Conservation (phyloP, 2,797 vertebrate species). For the Paedocypris micromegethes region DNA sequence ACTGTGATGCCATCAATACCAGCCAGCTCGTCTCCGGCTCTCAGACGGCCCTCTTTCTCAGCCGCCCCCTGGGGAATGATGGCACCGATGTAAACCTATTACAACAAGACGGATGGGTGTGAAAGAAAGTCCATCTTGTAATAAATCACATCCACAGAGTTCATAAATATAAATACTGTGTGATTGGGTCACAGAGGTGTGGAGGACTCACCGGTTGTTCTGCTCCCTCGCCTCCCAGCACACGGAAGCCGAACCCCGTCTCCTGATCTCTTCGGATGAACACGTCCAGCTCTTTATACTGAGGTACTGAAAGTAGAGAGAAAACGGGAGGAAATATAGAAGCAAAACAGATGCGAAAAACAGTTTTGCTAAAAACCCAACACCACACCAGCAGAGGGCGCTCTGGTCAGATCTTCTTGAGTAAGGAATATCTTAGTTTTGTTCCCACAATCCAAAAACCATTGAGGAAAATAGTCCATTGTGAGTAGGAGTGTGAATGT, state of each 20-base stretch:
- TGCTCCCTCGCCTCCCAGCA: constrained; percentile 92
- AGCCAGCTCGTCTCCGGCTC: constrained; percentile 90
- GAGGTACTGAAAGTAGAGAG: constrained; percentile 67
- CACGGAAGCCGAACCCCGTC: constrained; percentile 94
- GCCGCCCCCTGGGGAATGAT: constrained; percentile 92
- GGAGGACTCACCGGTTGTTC: constrained; percentile 84
- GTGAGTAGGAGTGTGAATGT: too few species aligned
- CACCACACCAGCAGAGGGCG: too few species aligned
- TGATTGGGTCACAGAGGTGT: neutral
- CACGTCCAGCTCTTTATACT: constrained; percentile 92
- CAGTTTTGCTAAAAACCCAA: too few species aligned
- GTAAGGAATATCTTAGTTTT: too few species aligned
- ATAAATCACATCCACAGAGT: constrained; percentile 4
- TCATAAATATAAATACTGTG: neutral
- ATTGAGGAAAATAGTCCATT: too few species aligned
- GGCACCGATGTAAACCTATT: constrained; percentile 93
- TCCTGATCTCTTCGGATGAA: constrained; percentile 94
- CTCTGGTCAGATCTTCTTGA: too few species aligned
- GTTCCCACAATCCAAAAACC: too few species aligned
- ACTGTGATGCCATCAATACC: constrained; percentile 90
- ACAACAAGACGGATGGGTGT: neutral
- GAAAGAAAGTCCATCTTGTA: constrained; percentile 3
- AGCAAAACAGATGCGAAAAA: neutral
- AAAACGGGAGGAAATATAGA: neutral
- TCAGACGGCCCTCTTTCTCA: constrained; percentile 88